Evolutionary conservation across 2,797 vertebrate species (phyloP).

Genomic region (Oreochromis mossambicus): DNA sequence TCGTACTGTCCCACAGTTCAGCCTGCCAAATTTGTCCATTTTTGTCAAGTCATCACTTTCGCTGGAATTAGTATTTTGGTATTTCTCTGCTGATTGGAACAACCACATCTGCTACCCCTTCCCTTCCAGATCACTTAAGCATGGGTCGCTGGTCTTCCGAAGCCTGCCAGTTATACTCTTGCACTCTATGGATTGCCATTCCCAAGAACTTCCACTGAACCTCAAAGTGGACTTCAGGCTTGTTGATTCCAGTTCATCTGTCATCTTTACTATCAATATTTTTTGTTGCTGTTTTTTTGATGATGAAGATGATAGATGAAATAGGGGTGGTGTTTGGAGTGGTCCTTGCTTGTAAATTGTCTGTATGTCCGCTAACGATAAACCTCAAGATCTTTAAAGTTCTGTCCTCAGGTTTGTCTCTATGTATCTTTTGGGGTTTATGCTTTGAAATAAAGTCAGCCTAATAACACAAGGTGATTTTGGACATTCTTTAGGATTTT

Average conservation of each 20-base stretch:
- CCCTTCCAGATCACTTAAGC: neutral
- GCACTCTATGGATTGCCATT: neutral
- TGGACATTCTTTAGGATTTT: slow-evolving; percentile 72
- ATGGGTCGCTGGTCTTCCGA: neutral
- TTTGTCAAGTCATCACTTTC: neutral
- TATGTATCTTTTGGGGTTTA: neutral
- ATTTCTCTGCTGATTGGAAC: neutral
- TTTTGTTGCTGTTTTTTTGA: neutral
- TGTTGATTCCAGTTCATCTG: neutral
- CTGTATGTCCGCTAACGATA: neutral
- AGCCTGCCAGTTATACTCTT: neutral
- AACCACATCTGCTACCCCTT: neutral
- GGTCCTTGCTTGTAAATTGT: neutral
- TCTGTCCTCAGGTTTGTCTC: neutral
- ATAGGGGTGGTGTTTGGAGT: neutral
- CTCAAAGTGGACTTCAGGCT: neutral
- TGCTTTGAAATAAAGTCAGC: neutral
- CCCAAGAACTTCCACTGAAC: neutral
- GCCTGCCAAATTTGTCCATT: neutral
- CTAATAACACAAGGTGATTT: neutral
- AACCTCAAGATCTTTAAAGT: neutral
- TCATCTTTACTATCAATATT: neutral
- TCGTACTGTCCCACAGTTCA: neutral
- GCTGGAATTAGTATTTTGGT: neutral
- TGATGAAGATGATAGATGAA: neutral